These are phyloP conservation scores for Cossypha polioptera DNA, from an alignment of 2,797 vertebrate genomes.

Conservation along the genomic window DNA sequence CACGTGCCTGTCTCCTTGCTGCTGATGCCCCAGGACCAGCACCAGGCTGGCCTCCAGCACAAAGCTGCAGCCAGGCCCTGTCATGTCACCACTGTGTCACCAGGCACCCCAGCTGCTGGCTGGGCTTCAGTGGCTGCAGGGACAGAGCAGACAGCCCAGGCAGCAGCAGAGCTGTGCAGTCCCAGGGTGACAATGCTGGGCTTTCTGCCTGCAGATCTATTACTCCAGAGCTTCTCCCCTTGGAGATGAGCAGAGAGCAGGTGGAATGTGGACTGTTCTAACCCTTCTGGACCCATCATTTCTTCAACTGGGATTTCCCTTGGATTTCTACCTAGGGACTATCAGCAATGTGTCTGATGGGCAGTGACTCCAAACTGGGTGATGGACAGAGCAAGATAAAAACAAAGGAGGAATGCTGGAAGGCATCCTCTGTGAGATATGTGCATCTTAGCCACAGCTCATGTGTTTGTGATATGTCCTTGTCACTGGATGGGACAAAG, in stretches of 20 bases:
- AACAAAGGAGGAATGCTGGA: not conserved
- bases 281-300: not conserved
- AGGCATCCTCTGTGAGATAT: accelerated
- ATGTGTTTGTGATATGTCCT: accelerated
- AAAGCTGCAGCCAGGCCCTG: not conserved
- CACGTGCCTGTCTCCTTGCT: not conserved
- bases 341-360: not conserved
- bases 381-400: not conserved
- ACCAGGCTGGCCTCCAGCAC: not conserved
- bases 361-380: not conserved
- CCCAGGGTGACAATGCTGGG: accelerated
- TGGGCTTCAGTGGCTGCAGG: not conserved
- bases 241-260: not conserved
- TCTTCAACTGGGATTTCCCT: not conserved
- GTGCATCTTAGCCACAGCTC: not conserved
- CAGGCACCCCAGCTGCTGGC: not conserved
- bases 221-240: not conserved
- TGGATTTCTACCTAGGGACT: not conserved
- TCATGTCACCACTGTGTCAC: not conserved
- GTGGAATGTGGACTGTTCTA: not conserved
- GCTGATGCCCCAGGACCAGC: not conserved
- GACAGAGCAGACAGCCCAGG: not conserved
- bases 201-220: not conserved
- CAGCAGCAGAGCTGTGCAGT: not conserved
- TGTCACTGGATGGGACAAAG: not conserved